Percentiles rank a stretch among this genome's conserved stretches.
Conservation (phyloP, 2,113 vertebrate species). For the Puffinus mauretanicus region DNA sequence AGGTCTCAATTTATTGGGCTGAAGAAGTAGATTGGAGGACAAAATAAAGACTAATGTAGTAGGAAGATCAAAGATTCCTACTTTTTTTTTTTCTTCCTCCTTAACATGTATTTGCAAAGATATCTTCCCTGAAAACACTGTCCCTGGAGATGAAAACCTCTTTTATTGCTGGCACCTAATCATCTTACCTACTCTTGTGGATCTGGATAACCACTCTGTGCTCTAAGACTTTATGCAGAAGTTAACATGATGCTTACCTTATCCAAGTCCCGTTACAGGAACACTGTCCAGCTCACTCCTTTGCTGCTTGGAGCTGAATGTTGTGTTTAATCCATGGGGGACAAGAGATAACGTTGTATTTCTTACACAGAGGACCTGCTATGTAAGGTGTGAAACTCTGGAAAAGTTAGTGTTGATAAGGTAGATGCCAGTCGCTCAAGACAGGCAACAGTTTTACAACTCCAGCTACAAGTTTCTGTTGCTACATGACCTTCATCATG, state of each 20-base stretch:
- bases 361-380: background rate
- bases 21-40: background rate
- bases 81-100: background rate
- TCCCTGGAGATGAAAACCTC: background rate
- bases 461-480: background rate
- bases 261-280: background rate
- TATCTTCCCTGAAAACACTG: background rate
- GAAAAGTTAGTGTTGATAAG: background rate
- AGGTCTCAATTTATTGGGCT: background rate
- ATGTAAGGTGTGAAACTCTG: background rate
- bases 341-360: background rate
- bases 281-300: accelerated
- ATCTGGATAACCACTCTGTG: background rate
- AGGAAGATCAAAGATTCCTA: background rate
- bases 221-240: background rate
- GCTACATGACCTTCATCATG: background rate
- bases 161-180: background rate
- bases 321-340: background rate
- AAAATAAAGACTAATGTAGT: background rate
- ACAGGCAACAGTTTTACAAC: background rate
- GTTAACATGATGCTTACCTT: background rate
- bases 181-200: background rate
- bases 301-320: background rate
- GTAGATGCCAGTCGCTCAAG: background rate
- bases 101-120: background rate